These are phyloP conservation scores for Lasioglossum lativentre DNA, from an alignment of 2,888 invertebrate genomes.

Conservation along the genomic window DNA sequence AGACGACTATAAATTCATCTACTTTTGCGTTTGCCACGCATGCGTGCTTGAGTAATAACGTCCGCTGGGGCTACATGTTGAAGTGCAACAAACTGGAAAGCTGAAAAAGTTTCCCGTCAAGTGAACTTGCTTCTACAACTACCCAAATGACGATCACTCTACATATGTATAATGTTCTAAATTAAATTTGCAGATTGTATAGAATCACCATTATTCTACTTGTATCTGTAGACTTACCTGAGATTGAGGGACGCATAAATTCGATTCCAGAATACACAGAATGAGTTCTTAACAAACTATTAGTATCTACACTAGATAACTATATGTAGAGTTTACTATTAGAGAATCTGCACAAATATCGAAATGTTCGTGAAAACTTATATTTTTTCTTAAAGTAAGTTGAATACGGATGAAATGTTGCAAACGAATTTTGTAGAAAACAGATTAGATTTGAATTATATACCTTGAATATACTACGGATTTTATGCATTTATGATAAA, in stretches of 20 bases:
- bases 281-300: no score
- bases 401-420: no score
- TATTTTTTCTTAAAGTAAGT: no score
- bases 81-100: slow-evolving; percentile 2
- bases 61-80: background rate
- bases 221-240: background rate
- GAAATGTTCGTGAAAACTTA: no score
- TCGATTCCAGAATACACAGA: no score
- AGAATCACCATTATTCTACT: background rate
- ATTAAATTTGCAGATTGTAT: background rate
- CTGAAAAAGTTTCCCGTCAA: background rate
- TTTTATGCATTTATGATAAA: no score
- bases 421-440: no score
- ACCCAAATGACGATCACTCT: background rate
- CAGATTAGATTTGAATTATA: no score
- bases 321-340: no score
- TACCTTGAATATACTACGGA: no score
- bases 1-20: background rate
- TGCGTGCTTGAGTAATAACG: background rate
- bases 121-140: background rate
- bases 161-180: background rate
- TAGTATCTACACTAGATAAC: no score
- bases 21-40: background rate
- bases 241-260: background rate
- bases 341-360: no score